Evolutionary conservation across 2,113 vertebrate species (phyloP).

Genomic region (Odocoileus virginianus): DNA sequence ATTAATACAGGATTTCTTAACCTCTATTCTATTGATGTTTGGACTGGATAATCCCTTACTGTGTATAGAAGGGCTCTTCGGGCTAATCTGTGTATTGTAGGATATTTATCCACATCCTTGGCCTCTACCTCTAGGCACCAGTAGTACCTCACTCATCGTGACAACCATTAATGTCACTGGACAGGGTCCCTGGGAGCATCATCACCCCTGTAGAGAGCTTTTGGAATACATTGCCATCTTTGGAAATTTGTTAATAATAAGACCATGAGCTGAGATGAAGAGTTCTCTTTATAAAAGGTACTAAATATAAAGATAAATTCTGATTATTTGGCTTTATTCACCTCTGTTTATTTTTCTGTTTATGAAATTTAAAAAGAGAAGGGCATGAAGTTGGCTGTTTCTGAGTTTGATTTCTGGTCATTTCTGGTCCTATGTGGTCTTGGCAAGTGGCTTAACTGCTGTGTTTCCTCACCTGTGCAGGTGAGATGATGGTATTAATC

Average conservation of each 20-base stretch:
- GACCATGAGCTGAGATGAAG: neutral
- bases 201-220: neutral
- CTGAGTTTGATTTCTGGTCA: neutral
- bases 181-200: neutral
- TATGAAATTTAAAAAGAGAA: neutral
- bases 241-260: neutral
- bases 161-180: neutral
- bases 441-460: neutral
- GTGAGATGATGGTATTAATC: neutral
- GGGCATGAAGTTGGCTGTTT: neutral
- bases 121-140: neutral
- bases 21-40: neutral
- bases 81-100: neutral
- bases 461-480: neutral
- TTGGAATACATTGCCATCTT: neutral
- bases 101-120: neutral
- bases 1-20: neutral
- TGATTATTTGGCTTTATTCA: neutral
- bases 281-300: neutral
- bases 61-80: neutral
- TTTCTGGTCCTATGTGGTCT: neutral
- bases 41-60: neutral
- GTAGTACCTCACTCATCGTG: neutral
- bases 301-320: neutral
- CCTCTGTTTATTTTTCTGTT: neutral